Evolutionary conservation across 2,888 invertebrate species (phyloP).

Genomic region (Sinhomidia bicolor): DNA sequence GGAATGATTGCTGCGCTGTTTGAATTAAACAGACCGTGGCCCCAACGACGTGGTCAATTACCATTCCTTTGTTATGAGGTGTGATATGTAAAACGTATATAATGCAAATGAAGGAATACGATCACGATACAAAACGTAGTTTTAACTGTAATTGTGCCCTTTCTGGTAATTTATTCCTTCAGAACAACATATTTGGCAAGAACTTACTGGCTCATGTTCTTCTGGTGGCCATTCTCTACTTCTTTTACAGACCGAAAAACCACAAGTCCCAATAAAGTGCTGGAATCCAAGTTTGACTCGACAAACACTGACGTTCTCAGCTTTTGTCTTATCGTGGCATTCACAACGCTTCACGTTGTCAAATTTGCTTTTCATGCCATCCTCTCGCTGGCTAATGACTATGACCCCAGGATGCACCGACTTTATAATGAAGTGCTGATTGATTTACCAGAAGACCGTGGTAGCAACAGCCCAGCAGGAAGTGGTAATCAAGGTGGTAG

Average conservation of each 20-base stretch:
- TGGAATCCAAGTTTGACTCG: conserved; percentile 46
- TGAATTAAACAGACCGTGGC: conserved; percentile 66
- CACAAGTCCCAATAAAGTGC: not conserved
- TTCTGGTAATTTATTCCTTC: not conserved
- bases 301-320: conserved; percentile 48
- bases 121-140: too few species aligned
- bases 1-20: conserved; percentile 64
- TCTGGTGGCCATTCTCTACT: conserved; percentile 43
- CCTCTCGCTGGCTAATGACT: conserved; percentile 48
- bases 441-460: not conserved
- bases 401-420: conserved; percentile 26
- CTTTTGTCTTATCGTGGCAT: conserved; percentile 51
- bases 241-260: conserved; percentile 43
- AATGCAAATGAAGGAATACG: not conserved
- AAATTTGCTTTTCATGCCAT: conserved; percentile 55
- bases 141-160: not conserved
- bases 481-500: not conserved
- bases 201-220: conserved; percentile 38
- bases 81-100: too few species aligned
- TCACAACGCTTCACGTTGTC: conserved; percentile 51
- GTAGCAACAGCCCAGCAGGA: not conserved
- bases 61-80: conserved; percentile 61
- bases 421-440: not conserved
- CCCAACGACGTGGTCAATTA: conserved; percentile 45
- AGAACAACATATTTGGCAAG: conserved; percentile 67